Evolutionary conservation across 1,140 invertebrate species (phyloP), one percentile per base, ranked within the genome.

Genomic region (Drusus annulatus): DNA sequence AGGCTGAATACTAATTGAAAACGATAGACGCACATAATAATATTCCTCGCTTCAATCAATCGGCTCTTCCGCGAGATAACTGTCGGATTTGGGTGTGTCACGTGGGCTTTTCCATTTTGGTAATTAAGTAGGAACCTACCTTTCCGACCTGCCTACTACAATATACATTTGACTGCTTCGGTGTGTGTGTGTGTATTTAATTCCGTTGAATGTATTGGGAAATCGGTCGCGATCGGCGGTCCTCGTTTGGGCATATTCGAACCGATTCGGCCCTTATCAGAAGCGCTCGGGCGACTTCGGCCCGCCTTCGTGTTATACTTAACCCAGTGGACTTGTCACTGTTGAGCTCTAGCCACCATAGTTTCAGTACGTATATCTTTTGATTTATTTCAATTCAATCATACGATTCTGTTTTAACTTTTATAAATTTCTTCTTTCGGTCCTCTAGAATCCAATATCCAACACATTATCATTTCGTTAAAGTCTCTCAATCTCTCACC

Each of bases 161-260:
- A 45, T 45, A 45, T 45, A 10, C 36, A 45, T 45, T 45, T 13
- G 8, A 45, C 8, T 45, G 36, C 36, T 45, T 45, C 10, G 13
- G 13, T 28, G 25, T 45, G 36, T 45, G 36, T 45, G 36, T 45
- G 36, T 1, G 36, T 45, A 7, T 45, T 45, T 45, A 45, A 45
- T 45, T 28, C 62, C 21, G 8, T 19, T 23, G 62, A 10, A 45
- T 45, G 36, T 45, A 45, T 45, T 45, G 36, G 36, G 36, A 45
- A 45, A 45, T 28, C 68, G 10, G 50, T 45, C 36, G 68, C 51
- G 21, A 16, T 7, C 71, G 51, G 3, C 51, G 51, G 17, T 51
- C 71, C 51, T 74, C 71, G 36, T 71, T 19, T 71, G 68, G 68
- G 31, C 71, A 74, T 74, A 74, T 74, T 25, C 21, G 52, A 21